A percentile compares a stretch with the other conserved stretches of the same genome.
phyloP scores from a whole-genome alignment of 2,797 vertebrate genomes.

The Gobionotothen gibberifrons region DNA sequence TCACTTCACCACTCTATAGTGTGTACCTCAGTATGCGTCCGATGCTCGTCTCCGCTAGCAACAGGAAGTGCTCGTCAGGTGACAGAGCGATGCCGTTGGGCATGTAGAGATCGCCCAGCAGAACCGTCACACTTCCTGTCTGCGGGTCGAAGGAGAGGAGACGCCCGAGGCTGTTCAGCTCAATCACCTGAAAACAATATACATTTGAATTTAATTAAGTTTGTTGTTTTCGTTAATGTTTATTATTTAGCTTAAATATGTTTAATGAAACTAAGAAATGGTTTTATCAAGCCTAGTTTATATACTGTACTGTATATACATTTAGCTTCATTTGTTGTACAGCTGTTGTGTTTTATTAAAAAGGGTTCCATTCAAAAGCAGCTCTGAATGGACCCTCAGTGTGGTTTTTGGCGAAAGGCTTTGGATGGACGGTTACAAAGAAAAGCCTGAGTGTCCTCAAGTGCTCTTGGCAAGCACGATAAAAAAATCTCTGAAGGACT shows the following conservation, averaged over 20 bases:
- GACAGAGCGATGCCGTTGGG: slow-evolving; percentile 82
- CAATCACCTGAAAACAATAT: slow-evolving; percentile 72
- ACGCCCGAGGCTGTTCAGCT: slow-evolving; percentile 81
- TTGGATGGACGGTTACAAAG: not conserved
- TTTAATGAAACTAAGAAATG: no score
- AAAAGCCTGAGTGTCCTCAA: slow-evolving; percentile 8
- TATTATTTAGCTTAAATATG: not conserved
- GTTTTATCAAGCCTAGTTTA: no score
- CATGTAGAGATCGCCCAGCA: slow-evolving; percentile 82
- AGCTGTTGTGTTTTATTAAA: no score
- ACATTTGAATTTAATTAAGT: not conserved
- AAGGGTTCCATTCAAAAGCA: no score
- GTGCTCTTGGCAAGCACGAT: not conserved
- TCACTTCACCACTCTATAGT: no score
- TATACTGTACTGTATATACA: no score
- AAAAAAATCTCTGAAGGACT: not conserved
- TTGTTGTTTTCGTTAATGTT: not conserved
- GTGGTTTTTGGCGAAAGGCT: not conserved
- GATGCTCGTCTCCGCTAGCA: slow-evolving; percentile 84
- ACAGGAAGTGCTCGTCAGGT: slow-evolving; percentile 76
- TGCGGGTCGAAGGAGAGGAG: slow-evolving; percentile 76
- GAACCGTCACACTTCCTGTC: slow-evolving; percentile 53
- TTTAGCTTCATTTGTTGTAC: no score
- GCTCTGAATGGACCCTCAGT: slow-evolving; percentile 4
- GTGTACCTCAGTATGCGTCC: slow-evolving; percentile 75